These are phyloP conservation scores for Cheilosia vernalis DNA, from an alignment of 2,888 invertebrate species.

Conservation along the genomic window DNA sequence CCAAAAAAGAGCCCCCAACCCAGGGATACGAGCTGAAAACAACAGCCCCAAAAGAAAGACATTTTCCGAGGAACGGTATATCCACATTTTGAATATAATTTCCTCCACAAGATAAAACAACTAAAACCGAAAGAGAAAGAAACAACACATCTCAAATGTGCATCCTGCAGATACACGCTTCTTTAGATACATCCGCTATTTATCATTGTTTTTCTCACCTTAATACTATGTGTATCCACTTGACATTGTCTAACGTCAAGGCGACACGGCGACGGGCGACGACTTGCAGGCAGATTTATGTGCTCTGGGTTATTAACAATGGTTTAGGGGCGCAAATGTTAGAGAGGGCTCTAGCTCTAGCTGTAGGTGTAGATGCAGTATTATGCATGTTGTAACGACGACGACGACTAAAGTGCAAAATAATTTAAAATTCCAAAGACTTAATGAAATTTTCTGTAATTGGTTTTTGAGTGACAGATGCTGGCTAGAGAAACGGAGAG, in stretches of 20 bases:
- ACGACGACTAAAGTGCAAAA: slow-evolving; percentile 50
- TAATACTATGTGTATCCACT: slow-evolving; percentile 48
- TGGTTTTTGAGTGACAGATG: slow-evolving; percentile 65
- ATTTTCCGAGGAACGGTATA: slow-evolving; percentile 12
- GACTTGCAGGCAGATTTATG: slow-evolving; percentile 64
- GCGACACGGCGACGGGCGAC: slow-evolving; percentile 52
- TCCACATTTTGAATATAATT: slow-evolving; percentile 47
- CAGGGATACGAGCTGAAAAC: slow-evolving; percentile 35
- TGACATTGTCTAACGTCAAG: slow-evolving; percentile 58
- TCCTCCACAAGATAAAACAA: slow-evolving; percentile 1
- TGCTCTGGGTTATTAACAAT: slow-evolving; percentile 57
- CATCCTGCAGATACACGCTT: slow-evolving; percentile 63
- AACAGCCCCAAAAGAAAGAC: slow-evolving; percentile 23
- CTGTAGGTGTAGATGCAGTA: not conserved
- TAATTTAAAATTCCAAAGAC: slow-evolving; percentile 71
- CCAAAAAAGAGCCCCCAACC: slow-evolving; percentile 25
- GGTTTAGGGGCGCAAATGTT: slow-evolving; percentile 7
- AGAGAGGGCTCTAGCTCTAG: not conserved
- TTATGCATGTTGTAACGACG: slow-evolving; percentile 8
- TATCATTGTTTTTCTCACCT: slow-evolving; percentile 69
- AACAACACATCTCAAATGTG: slow-evolving; percentile 48
- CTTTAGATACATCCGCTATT: slow-evolving; percentile 59
- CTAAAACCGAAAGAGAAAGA: slow-evolving; percentile 12
- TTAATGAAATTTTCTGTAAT: slow-evolving; percentile 71
- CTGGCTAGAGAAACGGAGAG: slow-evolving; percentile 27